phyloP scores from a whole-genome alignment of 2,888 invertebrate genomes.

The Mantis religiosa region DNA sequence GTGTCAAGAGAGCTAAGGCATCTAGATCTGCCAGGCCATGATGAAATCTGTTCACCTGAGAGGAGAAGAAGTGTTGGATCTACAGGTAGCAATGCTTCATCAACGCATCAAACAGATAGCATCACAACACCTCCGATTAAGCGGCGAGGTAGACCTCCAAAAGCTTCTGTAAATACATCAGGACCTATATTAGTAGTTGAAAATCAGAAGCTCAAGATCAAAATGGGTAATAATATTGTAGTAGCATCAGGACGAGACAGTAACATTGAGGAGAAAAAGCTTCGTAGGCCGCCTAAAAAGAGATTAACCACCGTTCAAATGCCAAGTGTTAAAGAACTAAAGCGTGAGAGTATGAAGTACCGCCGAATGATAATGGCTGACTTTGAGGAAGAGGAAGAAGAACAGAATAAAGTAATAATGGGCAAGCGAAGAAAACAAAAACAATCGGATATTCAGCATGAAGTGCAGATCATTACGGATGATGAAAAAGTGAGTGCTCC shows the following conservation, averaged over 20 bases:
- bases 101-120: not conserved
- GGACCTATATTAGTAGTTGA: conserved; percentile 40
- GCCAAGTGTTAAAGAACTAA: conserved; percentile 74
- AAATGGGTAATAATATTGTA: conserved; percentile 57
- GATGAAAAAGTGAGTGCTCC: conserved; percentile 50
- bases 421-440: conserved; percentile 51
- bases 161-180: conserved; percentile 33
- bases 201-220: conserved; percentile 72
- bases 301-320: conserved; percentile 52
- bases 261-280: conserved; percentile 46
- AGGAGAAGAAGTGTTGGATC: conserved; percentile 51
- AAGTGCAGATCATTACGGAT: conserved; percentile 25
- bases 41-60: conserved; percentile 44
- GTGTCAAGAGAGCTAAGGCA: conserved; percentile 57
- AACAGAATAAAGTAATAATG: conserved; percentile 42
- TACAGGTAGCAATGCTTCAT: conserved; percentile 42
- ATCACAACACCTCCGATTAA: conserved; percentile 11
- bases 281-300: conserved; percentile 74
- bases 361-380: conserved; percentile 79
- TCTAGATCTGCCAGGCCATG: conserved; percentile 56
- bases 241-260: conserved; percentile 26
- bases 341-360: conserved; percentile 83
- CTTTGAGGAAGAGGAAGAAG: conserved; percentile 66
- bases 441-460: conserved; percentile 36
- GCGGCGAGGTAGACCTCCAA: conserved; percentile 25